Conservation (phyloP, 2,888 invertebrate species). For the Pycnomerus fuliginosus region DNA sequence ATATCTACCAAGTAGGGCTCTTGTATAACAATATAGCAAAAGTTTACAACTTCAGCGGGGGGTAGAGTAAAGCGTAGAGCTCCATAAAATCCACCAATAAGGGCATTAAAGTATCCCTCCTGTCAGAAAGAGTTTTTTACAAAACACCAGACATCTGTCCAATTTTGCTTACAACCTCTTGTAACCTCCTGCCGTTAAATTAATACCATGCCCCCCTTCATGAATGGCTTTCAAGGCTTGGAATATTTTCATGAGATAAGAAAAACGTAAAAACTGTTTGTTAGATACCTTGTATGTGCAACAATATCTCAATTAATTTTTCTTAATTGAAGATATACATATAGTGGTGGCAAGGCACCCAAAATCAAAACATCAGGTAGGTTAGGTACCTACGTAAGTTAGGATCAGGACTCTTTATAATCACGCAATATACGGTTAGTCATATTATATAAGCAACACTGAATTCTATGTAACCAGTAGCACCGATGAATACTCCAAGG, state of each 20-base stretch:
- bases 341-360: too few species aligned
- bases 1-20: conserved; percentile 19
- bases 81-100: conserved; percentile 32
- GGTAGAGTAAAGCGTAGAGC: conserved; percentile 25
- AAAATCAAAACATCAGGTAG: too few species aligned
- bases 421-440: conserved; percentile 22
- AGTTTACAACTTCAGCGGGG: conserved; percentile 27
- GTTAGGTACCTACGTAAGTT: too few species aligned
- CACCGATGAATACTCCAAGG: conserved; percentile 11
- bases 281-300: too few species aligned
- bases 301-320: too few species aligned
- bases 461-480: conserved; percentile 25
- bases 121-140: conserved; percentile 26
- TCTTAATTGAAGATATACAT: too few species aligned
- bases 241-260: too few species aligned
- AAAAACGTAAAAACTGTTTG: too few species aligned
- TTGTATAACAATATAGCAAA: conserved; percentile 28
- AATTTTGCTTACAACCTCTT: conserved; percentile 20
- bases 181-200: conserved; percentile 23
- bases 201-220: conserved; percentile 22
- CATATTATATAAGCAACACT: conserved; percentile 18
- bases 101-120: conserved; percentile 29
- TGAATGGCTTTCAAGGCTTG: too few species aligned
- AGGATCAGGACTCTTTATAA: conserved; percentile 12
- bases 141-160: conserved; percentile 30